phyloP scores from a whole-genome alignment of 2,888 invertebrate genomes.

The Epiblema foenella region DNA sequence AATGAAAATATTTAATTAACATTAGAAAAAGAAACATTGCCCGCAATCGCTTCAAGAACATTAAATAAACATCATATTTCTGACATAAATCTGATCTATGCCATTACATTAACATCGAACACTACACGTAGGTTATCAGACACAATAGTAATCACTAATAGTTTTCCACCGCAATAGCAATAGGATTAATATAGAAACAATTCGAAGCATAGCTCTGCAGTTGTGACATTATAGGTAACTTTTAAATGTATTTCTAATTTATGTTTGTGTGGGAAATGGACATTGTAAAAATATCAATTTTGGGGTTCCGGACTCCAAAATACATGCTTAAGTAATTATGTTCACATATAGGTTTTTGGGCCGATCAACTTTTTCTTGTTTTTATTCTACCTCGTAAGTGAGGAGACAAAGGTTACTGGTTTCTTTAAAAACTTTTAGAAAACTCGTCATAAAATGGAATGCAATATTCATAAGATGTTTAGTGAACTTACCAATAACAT shows the following conservation, averaged over 20 bases:
- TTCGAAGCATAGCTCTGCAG: slow-evolving; percentile 20
- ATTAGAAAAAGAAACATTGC: neutral
- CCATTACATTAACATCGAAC: slow-evolving; percentile 47
- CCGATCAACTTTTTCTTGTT: too few species aligned
- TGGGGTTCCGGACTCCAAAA: too few species aligned
- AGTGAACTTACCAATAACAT: too few species aligned
- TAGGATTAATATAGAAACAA: slow-evolving; percentile 48
- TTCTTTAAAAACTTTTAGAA: too few species aligned
- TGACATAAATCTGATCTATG: neutral
- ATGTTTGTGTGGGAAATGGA: too few species aligned
- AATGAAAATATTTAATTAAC: neutral
- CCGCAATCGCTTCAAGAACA: neutral
- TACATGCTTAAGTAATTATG: too few species aligned
- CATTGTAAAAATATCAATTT: too few species aligned
- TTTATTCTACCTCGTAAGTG: too few species aligned
- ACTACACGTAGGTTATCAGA: slow-evolving; percentile 62
- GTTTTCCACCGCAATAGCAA: slow-evolving; percentile 74
- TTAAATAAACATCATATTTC: neutral
- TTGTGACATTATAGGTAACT: slow-evolving; percentile 7
- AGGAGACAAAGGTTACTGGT: too few species aligned
- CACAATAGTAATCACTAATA: slow-evolving; percentile 70
- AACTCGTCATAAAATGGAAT: too few species aligned
- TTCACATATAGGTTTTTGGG: too few species aligned
- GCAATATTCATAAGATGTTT: too few species aligned
- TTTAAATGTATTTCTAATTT: neutral